Conservation (phyloP, 2,113 vertebrate genomes). For the Lagopus muta region DNA sequence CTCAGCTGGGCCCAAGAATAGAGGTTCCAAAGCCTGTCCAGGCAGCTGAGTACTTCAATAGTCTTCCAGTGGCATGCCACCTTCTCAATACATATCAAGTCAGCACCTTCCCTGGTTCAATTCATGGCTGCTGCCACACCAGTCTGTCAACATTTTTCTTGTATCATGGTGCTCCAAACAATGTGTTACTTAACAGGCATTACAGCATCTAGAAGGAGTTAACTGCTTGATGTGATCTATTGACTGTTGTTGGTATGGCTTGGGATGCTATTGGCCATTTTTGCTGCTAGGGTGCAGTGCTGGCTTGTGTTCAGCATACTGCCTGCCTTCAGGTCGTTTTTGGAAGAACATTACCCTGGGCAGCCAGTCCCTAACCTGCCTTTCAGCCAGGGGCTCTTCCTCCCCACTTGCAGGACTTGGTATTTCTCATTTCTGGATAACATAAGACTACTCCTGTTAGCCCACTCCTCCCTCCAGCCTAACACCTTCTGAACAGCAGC, state of each 20-base stretch:
- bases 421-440: background rate
- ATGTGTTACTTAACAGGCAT: background rate
- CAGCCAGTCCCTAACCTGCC: background rate
- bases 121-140: fast-evolving
- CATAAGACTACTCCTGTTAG: background rate
- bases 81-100: background rate
- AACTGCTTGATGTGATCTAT: background rate
- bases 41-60: background rate
- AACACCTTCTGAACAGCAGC: background rate
- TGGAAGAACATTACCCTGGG: background rate
- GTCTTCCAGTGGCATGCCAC: background rate
- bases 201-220: background rate
- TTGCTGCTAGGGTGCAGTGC: background rate
- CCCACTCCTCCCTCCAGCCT: background rate
- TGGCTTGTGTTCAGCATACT: background rate
- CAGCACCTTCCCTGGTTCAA: background rate
- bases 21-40: background rate
- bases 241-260: background rate
- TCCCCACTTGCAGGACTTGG: background rate
- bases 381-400: background rate
- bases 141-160: background rate
- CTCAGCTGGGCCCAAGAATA: background rate
- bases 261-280: background rate
- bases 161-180: background rate
- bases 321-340: background rate